A percentile compares a stretch with the other conserved stretches of the same genome.
Conservation (phyloP, 1,140 invertebrate species). For the Drosophila subpulchrella region DNA sequence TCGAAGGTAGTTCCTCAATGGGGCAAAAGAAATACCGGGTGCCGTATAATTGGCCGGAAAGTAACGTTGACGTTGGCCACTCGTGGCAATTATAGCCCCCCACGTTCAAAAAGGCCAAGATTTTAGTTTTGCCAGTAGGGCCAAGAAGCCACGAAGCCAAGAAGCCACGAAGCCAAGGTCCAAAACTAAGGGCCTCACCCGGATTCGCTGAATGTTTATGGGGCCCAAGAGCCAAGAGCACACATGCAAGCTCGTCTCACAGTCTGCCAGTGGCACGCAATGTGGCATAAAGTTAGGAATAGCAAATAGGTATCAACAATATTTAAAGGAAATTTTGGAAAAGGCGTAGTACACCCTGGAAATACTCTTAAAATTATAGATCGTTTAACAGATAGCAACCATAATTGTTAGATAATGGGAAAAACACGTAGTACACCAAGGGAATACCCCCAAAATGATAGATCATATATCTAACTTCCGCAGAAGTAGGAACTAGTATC, state of each 20-base stretch:
- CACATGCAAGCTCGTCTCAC: constrained; percentile 22
- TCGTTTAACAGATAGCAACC: too few relatives aligned
- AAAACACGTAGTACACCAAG: constrained; percentile 5
- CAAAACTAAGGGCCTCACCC: constrained; percentile 23
- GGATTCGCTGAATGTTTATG: constrained; percentile 52
- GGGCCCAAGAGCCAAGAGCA: constrained; percentile 1
- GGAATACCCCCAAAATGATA: constrained; percentile 11
- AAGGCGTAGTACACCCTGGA: constrained; percentile 1
- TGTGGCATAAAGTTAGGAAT: constrained; percentile 60
- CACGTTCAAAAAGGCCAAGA: constrained; percentile 27
- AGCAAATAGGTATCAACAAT: constrained; percentile 58
- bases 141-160: background rate
- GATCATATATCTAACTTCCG: background rate
- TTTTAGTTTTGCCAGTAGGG: background rate
- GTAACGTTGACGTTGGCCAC: constrained; percentile 45
- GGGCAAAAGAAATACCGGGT: constrained; percentile 24
- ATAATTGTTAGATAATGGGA: too few relatives aligned
- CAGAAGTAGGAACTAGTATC: background rate
- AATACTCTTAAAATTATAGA: constrained; percentile 16
- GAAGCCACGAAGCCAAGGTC: background rate
- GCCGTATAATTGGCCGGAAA: constrained; percentile 67
- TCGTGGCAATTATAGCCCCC: constrained; percentile 33
- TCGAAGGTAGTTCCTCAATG: constrained; percentile 24
- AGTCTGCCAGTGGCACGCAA: constrained; percentile 51
- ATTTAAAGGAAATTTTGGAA: constrained; percentile 30